Percentiles rank a stretch among this genome's conserved stretches.
Conservation (phyloP, 2,888 invertebrate genomes). For the Anodontia alba region DNA sequence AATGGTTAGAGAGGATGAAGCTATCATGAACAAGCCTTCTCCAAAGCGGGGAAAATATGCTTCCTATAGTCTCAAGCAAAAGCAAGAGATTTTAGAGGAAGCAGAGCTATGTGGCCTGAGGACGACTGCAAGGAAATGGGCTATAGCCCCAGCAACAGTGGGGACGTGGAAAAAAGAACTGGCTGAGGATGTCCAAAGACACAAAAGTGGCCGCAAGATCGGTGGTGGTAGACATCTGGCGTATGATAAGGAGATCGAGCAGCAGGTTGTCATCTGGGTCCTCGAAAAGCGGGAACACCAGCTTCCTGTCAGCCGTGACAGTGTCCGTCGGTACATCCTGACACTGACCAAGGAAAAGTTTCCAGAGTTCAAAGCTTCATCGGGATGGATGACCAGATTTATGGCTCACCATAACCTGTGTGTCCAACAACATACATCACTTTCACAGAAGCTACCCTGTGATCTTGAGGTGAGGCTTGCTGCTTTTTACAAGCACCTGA, state of each 20-base stretch:
- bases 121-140: neutral
- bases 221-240: neutral
- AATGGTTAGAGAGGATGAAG: neutral
- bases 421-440: neutral
- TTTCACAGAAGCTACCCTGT: constrained; percentile 2
- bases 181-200: neutral
- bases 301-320: neutral
- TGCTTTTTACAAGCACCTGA: neutral
- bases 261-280: neutral
- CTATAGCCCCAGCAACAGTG: neutral
- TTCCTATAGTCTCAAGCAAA: neutral
- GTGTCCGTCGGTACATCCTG: neutral
- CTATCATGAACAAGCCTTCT: neutral
- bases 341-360: neutral
- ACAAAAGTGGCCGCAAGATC: neutral
- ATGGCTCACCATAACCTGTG: neutral
- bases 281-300: constrained; percentile 3
- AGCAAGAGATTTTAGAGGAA: neutral
- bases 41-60: constrained; percentile 3
- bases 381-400: neutral
- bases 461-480: neutral
- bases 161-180: constrained; percentile 6
- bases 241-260: constrained; percentile 5
- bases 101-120: constrained; percentile 4
- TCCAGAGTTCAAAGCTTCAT: neutral